Base-by-base conservation (phyloP, 2,113 vertebrate species). In the Mesembrinibis cayennensis region DNA sequence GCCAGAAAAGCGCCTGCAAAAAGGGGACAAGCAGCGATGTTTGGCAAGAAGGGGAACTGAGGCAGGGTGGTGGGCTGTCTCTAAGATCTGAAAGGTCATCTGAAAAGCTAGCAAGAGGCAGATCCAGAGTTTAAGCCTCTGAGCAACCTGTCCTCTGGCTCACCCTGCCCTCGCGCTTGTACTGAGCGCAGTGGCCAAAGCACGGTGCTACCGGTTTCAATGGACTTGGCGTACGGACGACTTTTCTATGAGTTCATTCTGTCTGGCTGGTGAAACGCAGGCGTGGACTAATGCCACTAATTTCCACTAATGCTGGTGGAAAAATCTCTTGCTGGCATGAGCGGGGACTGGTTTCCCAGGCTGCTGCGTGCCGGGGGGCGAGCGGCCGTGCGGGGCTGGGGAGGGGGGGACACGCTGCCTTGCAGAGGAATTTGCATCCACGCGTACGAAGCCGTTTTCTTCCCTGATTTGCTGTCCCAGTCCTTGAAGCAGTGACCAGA, bases 121-220 rank as follows among this genome's bases (percentile, higher is more conserved):
- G 89, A 58, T 83, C 42, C 81, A 84, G 92, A 72, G 70, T 63
- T 84, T n/a, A 89, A 87, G 55, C 76, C 86, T 90, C 47, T 38
- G 74, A 97, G 89, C 82, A 90, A 77, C 94, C 97, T 93, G 86
- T 96, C 96, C 94, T 87, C 95, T 94, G 95, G 96, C 95, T 97
- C 94, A 94, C 97, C 90, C 94, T 96, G 92, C 88, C 83, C 89
- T 81, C 4, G 32, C 22, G 85, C 95, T 83, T 29, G 86, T 55
- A n/a, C 45, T 2, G 93, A 73, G 92, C 40, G 18, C 59, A 0
- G 80, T 32, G 82, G 96, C 96, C 96, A 93, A 81, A 27, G 91
- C 91, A 27, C 83, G 11, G 81, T 47, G 94, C 96, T 94, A 27
- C 96, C 13, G 91, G 1, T 70, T 66, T 87, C 83, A 21, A 16